Evolutionary conservation across 2,888 invertebrate species (phyloP), one percentile per base, ranked within the genome.

Genomic region (Caenorhabditis sp.): DNA sequence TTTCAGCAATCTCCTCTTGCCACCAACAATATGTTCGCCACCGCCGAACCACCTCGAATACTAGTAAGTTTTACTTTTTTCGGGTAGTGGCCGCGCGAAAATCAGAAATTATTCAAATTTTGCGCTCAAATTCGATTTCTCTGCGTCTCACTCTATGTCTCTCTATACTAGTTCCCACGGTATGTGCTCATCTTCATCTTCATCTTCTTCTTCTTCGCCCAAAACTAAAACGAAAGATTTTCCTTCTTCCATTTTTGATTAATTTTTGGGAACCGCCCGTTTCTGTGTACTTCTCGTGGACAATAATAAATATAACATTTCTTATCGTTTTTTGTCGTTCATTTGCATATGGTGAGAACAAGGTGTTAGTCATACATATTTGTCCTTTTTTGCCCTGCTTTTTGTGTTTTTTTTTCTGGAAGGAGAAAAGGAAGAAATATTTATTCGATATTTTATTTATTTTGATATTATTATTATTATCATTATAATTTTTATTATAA

Each of bases 1-100:
- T n/a, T n/a, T n/a, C n/a, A n/a, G n/a, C n/a, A n/a, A n/a, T n/a
- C n/a, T n/a, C n/a, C n/a, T n/a, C n/a, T n/a, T n/a, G n/a, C n/a
- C n/a, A n/a, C n/a, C n/a, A n/a, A n/a, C 31, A 10, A 50, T 8
- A 50, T 50, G 50, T 50, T 50, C n/a, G 20, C 50, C 17, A 50
- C 50, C 57, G 57, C 59, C 58, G 59, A 59, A 58, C 62, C 21
- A 49, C 12, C 31, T 38, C 27, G 63, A 56, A 23, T 52, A 25
- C 14, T 17, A 2, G 12, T 27, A 25, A 20, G 26, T 25, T 31
- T 56, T 17, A 4, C 20, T n/a, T 5, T 17, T 8, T 50, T 50
- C 14, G 7, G 10, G 7, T 38, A 10, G 7, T 38, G 7, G 38
- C 14, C 14, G 38, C 10, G 7, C 14, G 38, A 38, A 38, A 38